Evolutionary conservation across 2,888 invertebrate species (phyloP), one percentile per base, ranked within the genome.

Genomic region (Chaitophorus viminalis): DNA sequence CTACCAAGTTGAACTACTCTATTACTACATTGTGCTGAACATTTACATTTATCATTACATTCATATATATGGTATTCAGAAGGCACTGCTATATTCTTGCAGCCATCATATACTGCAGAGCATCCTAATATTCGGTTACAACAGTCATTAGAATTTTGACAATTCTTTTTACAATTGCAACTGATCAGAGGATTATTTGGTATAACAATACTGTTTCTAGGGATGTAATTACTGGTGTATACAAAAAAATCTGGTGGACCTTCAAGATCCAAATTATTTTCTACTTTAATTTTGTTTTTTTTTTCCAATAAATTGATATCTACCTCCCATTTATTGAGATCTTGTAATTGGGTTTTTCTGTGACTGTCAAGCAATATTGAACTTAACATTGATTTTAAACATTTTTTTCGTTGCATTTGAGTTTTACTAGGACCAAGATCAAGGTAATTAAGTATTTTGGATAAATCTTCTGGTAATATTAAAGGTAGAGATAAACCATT

Each of bases 61-160:
- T 99, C 99, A 91, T 95, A 98, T 81, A 99, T 95, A 0, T 98
- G 97, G 11, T 94, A 95, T 0, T 98, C 97, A 0, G 94, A 93
- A 3, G 94, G 94, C 0, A 96, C 93, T 89, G 94, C 93, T 83
- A 97, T 91, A 89, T 94, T 93, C 89, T 94, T 93, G 29, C 92
- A 92, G 25, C 92, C 91, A 21, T 94, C 95, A 90, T 97, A 97
- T 0, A 96, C 95, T 92, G 95, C 95, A 33, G 91, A 91, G 21
- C 92, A 91, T 74, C 93, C 92, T 89, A 93, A 93, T 89, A 93
- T 93, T 3, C 92, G 92, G 0, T 93, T 93, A 90, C 95, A 96
- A 90, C 96, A 96, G 9, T 91, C 91, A n/a, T 93, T 93, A 90
- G 93, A 92, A 18, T 92, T 92, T 39, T 92, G 92, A 72, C 93